Evolutionary conservation across 2,113 vertebrate genomes (phyloP).

Genomic region (Phalacrocorax pelagicus): DNA sequence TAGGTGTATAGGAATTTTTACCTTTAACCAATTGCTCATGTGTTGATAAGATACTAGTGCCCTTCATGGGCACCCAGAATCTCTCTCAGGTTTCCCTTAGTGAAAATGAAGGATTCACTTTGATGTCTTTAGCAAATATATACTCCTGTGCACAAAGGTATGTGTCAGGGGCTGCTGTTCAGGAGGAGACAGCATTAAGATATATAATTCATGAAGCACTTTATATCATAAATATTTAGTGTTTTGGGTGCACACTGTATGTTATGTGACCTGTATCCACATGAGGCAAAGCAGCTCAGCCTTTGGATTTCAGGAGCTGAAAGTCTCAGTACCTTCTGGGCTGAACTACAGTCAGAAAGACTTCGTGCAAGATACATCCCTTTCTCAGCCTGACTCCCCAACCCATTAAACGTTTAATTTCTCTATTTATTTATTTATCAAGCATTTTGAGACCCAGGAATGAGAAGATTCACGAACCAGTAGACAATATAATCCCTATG

Average conservation of each 20-base stretch:
- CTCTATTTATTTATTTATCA: background rate
- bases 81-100: background rate
- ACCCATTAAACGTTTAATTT: background rate
- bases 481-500: background rate
- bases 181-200: background rate
- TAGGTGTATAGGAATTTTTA: background rate
- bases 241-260: background rate
- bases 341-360: background rate
- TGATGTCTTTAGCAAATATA: background rate
- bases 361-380: background rate
- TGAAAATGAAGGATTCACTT: background rate
- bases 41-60: background rate
- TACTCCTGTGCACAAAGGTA: background rate
- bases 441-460: background rate
- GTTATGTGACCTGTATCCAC: background rate
- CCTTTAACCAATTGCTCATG: background rate
- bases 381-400: background rate
- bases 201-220: background rate
- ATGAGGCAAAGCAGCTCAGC: background rate
- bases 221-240: conserved; percentile 1
- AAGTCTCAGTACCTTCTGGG: background rate
- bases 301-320: background rate
- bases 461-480: background rate
- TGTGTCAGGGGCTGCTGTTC: background rate
- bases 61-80: background rate